Evolutionary conservation across 1,140 invertebrate species (phyloP), one percentile per base, ranked within the genome.

Genomic region (Drosophila subobscura): DNA sequence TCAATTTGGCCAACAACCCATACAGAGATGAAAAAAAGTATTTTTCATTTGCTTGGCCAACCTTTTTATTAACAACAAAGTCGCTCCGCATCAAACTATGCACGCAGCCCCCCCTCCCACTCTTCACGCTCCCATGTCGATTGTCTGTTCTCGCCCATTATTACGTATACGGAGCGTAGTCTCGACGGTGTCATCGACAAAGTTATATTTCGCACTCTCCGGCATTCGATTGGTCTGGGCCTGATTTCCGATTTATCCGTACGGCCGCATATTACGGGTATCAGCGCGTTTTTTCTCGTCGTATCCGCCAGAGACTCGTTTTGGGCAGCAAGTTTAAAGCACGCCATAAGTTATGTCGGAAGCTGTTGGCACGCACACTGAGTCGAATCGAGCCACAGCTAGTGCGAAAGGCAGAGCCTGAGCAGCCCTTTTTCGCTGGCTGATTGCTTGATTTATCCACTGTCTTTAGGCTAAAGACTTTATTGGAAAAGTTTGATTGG

Each of bases 401-500:
- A 16, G 29, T 3, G 3, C 29, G 5, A 27, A 1, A 27, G 25
- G 27, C 5, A 44, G 1, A 20, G 16, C 2, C 37, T 6, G 45
- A 20, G 40, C 51, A 83, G 79, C 80, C 79, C 61, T 76, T 85
- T 27, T 85, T 79, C 45, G 40, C 37, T 42, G 49, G 41, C 59
- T 80, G 80, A 85, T 86, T 80, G 73, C 81, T 66, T 85, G 81
- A 85, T 81, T 86, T 85, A 85, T 85, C 77, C 77, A 65, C 73
- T 80, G 81, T 86, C 81, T 80, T 85, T 86, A 77, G 77, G 81
- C 73, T 86, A 85, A 85, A 85, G 81, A 85, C 81, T 86, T 85
- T 85, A 85, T 85, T 85, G 81, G 81, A 81, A 85, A 85, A 85
- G 81, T 86, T 85, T 86, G 81, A 85, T 85, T 85, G 81, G 53